phyloP scores from a whole-genome alignment of 2,888 invertebrate species.

The Diploptera punctata region DNA sequence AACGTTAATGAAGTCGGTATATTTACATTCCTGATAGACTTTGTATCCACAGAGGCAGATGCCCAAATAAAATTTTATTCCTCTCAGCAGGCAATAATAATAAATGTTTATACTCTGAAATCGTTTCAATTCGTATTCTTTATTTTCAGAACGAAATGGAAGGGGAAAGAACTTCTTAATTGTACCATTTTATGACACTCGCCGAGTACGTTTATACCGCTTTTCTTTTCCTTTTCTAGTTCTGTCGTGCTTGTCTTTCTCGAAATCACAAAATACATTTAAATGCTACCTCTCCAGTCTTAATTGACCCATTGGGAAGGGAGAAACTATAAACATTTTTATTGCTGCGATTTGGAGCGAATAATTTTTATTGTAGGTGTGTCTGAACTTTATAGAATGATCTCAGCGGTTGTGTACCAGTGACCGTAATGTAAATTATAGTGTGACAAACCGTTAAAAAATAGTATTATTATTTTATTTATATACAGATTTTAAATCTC shows the following conservation, averaged over 20 bases:
- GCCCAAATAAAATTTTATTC: background rate
- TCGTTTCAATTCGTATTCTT: conserved; percentile 4
- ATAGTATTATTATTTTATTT: no score
- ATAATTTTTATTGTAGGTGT: conserved; percentile 12
- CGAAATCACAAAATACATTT: conserved; percentile 33
- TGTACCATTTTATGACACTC: conserved; percentile 1
- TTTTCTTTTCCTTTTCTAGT: background rate
- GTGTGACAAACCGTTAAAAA: no score
- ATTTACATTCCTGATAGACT: conserved; percentile 5
- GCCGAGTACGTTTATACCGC: background rate
- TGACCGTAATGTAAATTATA: no score
- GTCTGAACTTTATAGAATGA: background rate
- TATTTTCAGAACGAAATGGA: background rate
- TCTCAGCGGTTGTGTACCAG: no score
- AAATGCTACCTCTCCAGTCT: conserved; percentile 31
- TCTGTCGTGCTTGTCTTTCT: conserved; percentile 1
- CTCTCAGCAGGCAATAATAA: background rate
- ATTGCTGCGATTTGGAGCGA: conserved; percentile 17
- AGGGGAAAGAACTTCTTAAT: background rate
- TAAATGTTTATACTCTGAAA: conserved; percentile 11
- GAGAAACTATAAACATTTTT: conserved; percentile 10
- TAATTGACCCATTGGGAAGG: conserved; percentile 8
- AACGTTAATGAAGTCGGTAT: conserved; percentile 12
- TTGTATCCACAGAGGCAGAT: background rate
- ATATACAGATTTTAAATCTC: no score